Conservation (phyloP, 2,888 invertebrate genomes). For the Andricus curvator region DNA sequence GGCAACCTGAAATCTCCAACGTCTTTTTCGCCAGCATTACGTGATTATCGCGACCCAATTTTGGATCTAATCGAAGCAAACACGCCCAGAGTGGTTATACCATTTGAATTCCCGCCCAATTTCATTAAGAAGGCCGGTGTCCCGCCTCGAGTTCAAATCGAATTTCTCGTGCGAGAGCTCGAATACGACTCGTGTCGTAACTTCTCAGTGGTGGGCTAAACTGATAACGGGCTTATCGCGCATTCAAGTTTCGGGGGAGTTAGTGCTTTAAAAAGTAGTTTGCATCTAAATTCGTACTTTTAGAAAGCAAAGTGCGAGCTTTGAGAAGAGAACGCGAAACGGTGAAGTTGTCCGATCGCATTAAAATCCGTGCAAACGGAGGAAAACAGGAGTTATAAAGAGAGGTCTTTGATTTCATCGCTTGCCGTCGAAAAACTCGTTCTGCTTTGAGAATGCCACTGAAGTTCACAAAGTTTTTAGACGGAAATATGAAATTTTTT, state of each 20-base stretch:
- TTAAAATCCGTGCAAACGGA: background rate
- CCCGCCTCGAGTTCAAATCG: conserved; percentile 22
- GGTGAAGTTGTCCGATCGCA: background rate
- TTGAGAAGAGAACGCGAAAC: background rate
- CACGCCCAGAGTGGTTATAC: conserved; percentile 10
- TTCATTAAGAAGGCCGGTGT: conserved; percentile 28
- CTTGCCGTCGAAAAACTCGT: background rate
- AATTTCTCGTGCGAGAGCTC: background rate
- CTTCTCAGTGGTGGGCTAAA: conserved; percentile 23
- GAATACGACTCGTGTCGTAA: conserved; percentile 26
- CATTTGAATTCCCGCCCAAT: conserved; percentile 30
- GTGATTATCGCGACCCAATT: conserved; percentile 21
- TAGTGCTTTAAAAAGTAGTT: conserved; percentile 34
- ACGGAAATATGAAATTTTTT: no score
- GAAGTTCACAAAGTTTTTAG: no score
- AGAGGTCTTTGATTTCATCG: background rate
- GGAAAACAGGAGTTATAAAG: background rate
- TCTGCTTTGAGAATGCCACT: no score
- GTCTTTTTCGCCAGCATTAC: conserved; percentile 10
- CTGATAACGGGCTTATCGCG: conserved; percentile 24
- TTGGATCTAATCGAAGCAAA: conserved; percentile 13
- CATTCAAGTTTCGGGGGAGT: conserved; percentile 24
- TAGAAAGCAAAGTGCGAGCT: background rate
- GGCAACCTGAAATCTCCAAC: background rate
- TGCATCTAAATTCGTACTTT: conserved; percentile 22